These are phyloP conservation scores for Phrynocephalus vlangalii DNA, from an alignment of 2,797 vertebrate genomes.

Conservation along the genomic window DNA sequence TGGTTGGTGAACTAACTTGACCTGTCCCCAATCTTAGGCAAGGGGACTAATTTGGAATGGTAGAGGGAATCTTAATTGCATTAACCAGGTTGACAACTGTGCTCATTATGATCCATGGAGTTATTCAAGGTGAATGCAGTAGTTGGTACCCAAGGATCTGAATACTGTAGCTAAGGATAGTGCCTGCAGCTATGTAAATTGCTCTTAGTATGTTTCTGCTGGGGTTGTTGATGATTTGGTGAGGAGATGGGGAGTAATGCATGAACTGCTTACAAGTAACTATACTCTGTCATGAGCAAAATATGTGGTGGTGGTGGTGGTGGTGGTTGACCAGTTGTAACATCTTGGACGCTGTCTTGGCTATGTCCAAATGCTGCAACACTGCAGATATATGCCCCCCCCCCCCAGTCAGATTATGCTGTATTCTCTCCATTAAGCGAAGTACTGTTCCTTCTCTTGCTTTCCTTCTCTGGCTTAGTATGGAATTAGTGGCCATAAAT, in stretches of 20 bases:
- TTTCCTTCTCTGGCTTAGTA: neutral
- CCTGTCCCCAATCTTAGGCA: neutral
- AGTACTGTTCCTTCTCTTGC: neutral
- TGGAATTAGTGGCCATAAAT: neutral
- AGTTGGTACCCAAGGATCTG: neutral
- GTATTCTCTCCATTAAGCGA: neutral
- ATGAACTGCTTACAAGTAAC: neutral
- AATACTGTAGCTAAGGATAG: neutral
- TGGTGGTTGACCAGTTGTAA: too few species aligned
- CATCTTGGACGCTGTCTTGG: neutral
- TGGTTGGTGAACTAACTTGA: neutral
- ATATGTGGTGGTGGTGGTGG: too few species aligned
- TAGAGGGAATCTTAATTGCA: neutral
- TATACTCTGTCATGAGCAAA: neutral
- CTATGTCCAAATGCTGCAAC: neutral
- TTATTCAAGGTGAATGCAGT: slow-evolving; percentile 20
- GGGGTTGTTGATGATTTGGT: neutral
- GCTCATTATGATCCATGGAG: neutral
- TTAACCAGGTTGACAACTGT: neutral
- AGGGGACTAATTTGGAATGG: neutral
- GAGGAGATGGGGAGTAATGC: neutral
- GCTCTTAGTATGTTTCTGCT: neutral
- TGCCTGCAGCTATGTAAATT: neutral
- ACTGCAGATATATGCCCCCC: neutral
- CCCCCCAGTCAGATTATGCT: neutral